A percentile compares a stretch with the other conserved stretches of the same genome.
Evolutionary conservation across 2,797 vertebrate genomes (phyloP).

Genomic region (Sebastes reedi): DNA sequence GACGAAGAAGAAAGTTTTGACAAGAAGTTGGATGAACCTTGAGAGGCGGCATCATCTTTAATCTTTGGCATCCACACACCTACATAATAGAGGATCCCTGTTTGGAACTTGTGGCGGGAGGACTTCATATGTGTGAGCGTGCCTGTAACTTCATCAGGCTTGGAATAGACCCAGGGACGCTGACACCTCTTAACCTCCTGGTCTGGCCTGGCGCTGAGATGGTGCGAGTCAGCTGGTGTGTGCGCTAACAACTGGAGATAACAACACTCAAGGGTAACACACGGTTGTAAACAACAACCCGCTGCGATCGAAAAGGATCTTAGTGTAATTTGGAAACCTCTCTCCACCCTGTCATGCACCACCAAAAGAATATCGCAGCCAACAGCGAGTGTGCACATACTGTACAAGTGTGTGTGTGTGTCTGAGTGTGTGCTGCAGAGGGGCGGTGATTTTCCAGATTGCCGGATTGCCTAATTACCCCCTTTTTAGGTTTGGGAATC

Average conservation of each 20-base stretch:
- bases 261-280: constrained; percentile 26
- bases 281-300: constrained; percentile 53
- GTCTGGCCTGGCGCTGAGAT: neutral
- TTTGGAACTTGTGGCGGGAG: constrained; percentile 27
- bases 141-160: constrained; percentile 52
- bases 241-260: constrained; percentile 43
- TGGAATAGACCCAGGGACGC: constrained; percentile 45
- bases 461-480: constrained; percentile 69
- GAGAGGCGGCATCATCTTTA: neutral
- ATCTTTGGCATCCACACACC: neutral
- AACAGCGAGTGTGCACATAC: constrained; percentile 13
- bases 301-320: constrained; percentile 40
- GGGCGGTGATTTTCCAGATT: constrained; percentile 68
- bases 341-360: constrained; percentile 31
- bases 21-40: constrained; percentile 7
- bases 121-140: constrained; percentile 30
- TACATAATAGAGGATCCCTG: neutral
- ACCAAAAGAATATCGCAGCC: constrained; percentile 26
- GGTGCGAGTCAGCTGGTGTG: constrained; percentile 40
- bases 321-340: constrained; percentile 43
- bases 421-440: constrained; percentile 29
- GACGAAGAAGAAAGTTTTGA: neutral
- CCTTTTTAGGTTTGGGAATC: constrained; percentile 65
- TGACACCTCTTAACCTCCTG: constrained; percentile 31
- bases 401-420: constrained; percentile 20